Evolutionary conservation across 2,113 vertebrate genomes (phyloP).

Genomic region (Passer domesticus): DNA sequence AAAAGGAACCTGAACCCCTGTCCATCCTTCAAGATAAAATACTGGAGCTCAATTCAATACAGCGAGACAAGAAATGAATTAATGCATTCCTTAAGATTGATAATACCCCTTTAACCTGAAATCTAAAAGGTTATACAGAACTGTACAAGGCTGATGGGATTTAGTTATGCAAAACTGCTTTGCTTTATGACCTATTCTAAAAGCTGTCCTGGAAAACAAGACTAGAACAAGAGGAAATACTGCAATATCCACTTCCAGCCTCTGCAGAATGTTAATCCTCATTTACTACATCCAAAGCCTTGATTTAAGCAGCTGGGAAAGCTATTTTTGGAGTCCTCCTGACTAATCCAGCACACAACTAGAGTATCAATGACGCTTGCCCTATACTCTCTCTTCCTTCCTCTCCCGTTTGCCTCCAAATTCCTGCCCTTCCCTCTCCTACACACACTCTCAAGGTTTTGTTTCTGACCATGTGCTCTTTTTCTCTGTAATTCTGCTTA

Average conservation of each 20-base stretch:
- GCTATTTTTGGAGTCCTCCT: conserved; percentile 38
- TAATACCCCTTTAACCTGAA: not conserved
- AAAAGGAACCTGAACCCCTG: not conserved
- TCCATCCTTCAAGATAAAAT: not conserved
- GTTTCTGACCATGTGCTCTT: not conserved
- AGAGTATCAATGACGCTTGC: not conserved
- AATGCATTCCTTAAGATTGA: not conserved
- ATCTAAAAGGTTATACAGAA: not conserved
- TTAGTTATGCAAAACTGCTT: not conserved
- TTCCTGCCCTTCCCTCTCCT: not conserved
- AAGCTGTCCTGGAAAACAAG: not conserved
- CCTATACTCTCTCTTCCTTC: not conserved
- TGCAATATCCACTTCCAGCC: not conserved
- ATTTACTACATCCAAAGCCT: not conserved
- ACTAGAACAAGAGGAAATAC: conserved; percentile 12
- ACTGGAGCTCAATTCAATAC: not conserved
- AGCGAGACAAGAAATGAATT: not conserved
- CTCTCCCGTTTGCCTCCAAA: not conserved
- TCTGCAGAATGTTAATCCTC: conserved; percentile 40
- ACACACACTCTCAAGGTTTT: not conserved
- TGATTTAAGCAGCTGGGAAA: conserved; percentile 18
- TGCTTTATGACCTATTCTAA: not conserved
- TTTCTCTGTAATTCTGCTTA: not conserved
- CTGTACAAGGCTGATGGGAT: not conserved
- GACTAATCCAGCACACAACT: conserved; percentile 22